phyloP scores from a whole-genome alignment of 2,888 invertebrate species.

The Panopea generosa region DNA sequence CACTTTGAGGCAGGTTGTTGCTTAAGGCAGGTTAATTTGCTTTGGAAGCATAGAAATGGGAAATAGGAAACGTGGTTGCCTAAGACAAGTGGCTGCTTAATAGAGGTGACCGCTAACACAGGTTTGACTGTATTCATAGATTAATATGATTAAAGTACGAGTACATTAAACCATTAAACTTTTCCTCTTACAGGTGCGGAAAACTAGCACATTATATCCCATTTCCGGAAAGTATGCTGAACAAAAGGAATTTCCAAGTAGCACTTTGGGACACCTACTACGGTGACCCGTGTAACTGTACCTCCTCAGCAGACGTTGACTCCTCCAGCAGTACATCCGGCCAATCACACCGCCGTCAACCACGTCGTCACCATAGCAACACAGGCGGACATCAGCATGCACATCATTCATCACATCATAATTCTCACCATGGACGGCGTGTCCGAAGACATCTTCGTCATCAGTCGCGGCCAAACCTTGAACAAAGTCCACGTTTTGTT shows the following conservation, averaged over 20 bases:
- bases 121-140: too few species aligned
- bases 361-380: neutral
- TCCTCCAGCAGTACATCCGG: neutral
- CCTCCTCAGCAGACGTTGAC: neutral
- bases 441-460: neutral
- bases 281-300: constrained; percentile 61
- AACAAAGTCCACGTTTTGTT: neutral
- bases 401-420: neutral
- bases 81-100: too few species aligned
- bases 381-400: constrained; percentile 4
- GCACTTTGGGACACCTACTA: constrained; percentile 60
- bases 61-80: too few species aligned
- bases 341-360: neutral
- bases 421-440: neutral
- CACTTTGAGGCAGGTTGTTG: too few species aligned
- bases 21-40: too few species aligned
- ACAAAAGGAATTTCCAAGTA: constrained; percentile 47
- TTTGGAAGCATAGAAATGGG: too few species aligned
- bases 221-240: constrained; percentile 70
- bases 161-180: too few species aligned
- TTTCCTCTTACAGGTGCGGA: constrained; percentile 75
- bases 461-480: neutral
- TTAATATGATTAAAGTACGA: too few species aligned
- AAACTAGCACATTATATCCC: constrained; percentile 74
- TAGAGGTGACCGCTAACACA: too few species aligned